Conservation (phyloP, 2,888 invertebrate genomes). For the Zygothrica quintamaculata region DNA sequence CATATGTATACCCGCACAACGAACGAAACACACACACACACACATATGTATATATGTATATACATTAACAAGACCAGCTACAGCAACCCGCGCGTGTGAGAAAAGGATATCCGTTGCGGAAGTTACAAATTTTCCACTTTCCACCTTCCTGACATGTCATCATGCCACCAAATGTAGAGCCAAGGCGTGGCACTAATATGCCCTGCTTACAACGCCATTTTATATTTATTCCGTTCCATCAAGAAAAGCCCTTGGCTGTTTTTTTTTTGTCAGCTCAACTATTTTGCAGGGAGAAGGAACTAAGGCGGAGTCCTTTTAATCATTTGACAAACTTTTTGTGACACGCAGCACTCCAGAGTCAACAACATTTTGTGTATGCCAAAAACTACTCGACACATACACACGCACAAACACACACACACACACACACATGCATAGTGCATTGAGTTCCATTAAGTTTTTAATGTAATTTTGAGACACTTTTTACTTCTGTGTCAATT, state of each 20-base stretch:
- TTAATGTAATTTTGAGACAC: conserved; percentile 75
- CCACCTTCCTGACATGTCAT: conserved; percentile 65
- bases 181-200: conserved; percentile 68
- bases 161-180: conserved; percentile 24
- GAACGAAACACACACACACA: conserved; percentile 10
- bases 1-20: too few species aligned
- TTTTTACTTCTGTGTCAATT: conserved; percentile 67
- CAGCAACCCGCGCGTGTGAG: conserved; percentile 56
- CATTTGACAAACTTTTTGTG: conserved; percentile 79
- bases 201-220: conserved; percentile 77
- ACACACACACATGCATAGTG: conserved; percentile 34
- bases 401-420: conserved; percentile 24
- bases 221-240: conserved; percentile 75
- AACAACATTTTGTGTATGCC: conserved; percentile 75
- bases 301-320: conserved; percentile 75
- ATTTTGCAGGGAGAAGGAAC: conserved; percentile 29
- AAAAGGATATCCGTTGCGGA: conserved; percentile 83
- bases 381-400: conserved; percentile 61
- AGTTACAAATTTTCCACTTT: conserved; percentile 82
- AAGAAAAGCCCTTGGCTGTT: conserved; percentile 63
- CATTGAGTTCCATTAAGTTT: conserved; percentile 67
- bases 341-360: conserved; percentile 74
- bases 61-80: background rate
- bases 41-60: conserved; percentile 4
- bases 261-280: conserved; percentile 64